phyloP scores from a whole-genome alignment of 2,797 vertebrate species.

The Liparis tanakae region DNA sequence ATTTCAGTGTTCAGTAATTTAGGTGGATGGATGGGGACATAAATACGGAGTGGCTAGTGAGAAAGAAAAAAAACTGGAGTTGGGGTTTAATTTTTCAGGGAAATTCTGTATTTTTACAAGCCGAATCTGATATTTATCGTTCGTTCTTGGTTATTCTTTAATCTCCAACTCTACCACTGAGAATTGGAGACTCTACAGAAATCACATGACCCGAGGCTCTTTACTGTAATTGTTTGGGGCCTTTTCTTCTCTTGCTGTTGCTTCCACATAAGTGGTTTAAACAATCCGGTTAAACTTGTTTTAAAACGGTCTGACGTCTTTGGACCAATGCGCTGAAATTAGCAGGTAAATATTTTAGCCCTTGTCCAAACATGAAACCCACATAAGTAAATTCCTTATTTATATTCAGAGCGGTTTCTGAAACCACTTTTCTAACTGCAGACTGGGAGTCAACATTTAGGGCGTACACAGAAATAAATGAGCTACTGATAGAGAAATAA shows the following conservation, averaged over 20 bases:
- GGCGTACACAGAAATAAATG: no score
- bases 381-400: not conserved
- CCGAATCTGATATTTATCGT: not conserved
- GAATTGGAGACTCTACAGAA: not conserved
- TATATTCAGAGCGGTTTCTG: not conserved
- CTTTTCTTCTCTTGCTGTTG: not conserved
- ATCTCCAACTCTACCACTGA: not conserved
- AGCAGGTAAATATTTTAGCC: constrained; percentile 1
- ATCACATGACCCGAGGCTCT: no score
- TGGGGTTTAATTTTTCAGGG: not conserved
- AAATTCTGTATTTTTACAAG: not conserved
- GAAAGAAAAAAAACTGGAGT: not conserved
- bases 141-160: not conserved
- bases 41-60: constrained; percentile 10
- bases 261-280: not conserved
- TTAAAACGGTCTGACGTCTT: not conserved
- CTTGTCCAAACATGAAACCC: not conserved
- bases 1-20: constrained; percentile 44
- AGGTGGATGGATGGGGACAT: constrained; percentile 5
- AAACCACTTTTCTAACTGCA: not conserved
- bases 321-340: not conserved
- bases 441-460: not conserved
- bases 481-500: not conserved
- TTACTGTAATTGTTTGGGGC: not conserved
- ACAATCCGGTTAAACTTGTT: not conserved